Percentiles rank a stretch among this genome's conserved stretches.
Evolutionary conservation across 2,797 vertebrate genomes (phyloP).

Genomic region (Meda fulgida): DNA sequence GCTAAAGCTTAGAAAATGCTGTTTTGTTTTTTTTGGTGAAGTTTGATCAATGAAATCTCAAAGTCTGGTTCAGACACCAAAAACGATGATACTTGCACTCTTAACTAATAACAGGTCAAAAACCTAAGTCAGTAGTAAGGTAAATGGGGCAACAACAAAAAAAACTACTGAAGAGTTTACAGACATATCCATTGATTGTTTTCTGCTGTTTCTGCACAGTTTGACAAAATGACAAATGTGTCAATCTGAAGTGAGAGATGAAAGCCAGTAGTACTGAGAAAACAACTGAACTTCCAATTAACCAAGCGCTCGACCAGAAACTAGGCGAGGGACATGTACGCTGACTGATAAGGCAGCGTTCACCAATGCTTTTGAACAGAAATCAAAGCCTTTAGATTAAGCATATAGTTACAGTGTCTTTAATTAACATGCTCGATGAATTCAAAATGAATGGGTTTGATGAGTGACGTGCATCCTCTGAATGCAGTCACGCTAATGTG

Average conservation of each 20-base stretch:
- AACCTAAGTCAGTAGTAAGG: neutral
- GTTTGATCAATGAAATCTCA: neutral
- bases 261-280: slow-evolving; percentile 8
- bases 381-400: slow-evolving; percentile 36
- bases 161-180: neutral
- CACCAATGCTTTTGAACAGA: slow-evolving; percentile 8
- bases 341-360: slow-evolving; percentile 17
- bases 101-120: slow-evolving; percentile 2
- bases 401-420: slow-evolving; percentile 3
- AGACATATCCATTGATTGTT: slow-evolving; percentile 22
- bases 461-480: neutral
- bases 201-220: slow-evolving; percentile 12
- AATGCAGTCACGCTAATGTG: neutral
- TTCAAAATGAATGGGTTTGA: slow-evolving; percentile 26
- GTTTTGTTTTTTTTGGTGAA: neutral
- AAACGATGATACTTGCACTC: neutral
- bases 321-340: neutral
- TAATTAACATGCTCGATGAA: slow-evolving; percentile 10
- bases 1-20: neutral
- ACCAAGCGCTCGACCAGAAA: neutral
- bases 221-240: slow-evolving; percentile 41
- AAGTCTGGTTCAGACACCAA: neutral
- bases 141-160: neutral
- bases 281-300: slow-evolving; percentile 40
- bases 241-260: slow-evolving; percentile 20